phyloP scores from a whole-genome alignment of 2,113 vertebrate genomes.

The Onychostoma macrolepis region DNA sequence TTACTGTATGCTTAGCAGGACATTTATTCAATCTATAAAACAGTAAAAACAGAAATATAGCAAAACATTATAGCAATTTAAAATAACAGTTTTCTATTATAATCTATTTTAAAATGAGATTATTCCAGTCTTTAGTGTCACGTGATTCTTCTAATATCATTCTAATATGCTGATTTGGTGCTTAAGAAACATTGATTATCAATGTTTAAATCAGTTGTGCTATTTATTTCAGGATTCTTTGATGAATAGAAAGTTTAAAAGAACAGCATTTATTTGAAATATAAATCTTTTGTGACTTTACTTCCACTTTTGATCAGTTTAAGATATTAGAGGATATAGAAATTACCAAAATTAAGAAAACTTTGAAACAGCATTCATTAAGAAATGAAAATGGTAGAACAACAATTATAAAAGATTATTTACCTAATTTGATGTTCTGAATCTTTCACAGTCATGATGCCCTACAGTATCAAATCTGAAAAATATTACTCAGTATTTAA shows the following conservation, averaged over 20 bases:
- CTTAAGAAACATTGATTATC: neutral
- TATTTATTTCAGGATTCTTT: neutral
- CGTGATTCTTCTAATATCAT: neutral
- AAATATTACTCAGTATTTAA: neutral
- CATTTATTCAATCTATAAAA: neutral
- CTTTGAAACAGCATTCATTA: neutral
- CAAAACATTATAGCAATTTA: neutral
- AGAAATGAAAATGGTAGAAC: neutral
- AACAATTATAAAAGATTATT: neutral
- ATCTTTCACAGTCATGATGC: neutral
- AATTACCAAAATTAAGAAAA: neutral
- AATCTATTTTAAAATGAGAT: neutral
- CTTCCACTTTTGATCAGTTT: neutral
- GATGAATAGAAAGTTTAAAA: neutral
- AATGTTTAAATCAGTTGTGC: neutral
- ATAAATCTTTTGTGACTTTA: neutral
- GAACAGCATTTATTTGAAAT: neutral
- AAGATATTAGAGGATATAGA: neutral
- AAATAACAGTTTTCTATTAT: neutral
- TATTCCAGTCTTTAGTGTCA: neutral
- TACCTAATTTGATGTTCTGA: neutral
- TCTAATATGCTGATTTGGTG: neutral
- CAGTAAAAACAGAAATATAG: neutral
- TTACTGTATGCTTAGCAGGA: neutral
- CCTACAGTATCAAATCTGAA: neutral